Conservation (phyloP, 2,113 vertebrate species). For the Archocentrus centrarchus region DNA sequence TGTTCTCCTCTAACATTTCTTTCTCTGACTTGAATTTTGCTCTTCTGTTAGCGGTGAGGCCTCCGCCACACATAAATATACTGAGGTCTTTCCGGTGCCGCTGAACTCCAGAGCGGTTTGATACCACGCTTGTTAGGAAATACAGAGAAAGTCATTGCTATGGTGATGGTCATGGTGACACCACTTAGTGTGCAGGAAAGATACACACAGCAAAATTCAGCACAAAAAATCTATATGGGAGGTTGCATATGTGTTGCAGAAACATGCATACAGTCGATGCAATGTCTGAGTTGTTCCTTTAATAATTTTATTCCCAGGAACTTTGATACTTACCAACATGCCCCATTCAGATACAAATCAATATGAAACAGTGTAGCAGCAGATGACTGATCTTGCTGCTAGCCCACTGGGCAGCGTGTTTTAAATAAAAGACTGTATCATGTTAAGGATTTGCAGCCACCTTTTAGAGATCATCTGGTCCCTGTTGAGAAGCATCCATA, state of each 20-base stretch:
- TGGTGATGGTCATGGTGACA: conserved; percentile 6
- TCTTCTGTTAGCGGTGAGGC: conserved; percentile 7
- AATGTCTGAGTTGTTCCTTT: background rate
- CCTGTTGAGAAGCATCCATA: background rate
- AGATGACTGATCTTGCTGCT: conserved; percentile 10
- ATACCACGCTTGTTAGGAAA: background rate
- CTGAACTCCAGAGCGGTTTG: conserved; percentile 19
- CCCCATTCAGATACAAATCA: background rate
- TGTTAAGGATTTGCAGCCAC: conserved; percentile 25
- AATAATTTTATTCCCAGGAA: background rate
- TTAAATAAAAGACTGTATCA: conserved; percentile 25
- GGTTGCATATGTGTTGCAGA: background rate
- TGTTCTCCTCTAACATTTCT: background rate
- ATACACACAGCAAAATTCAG: background rate
- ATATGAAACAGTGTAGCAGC: background rate
- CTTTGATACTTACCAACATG: background rate
- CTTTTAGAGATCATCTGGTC: conserved; percentile 29
- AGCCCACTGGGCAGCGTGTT: background rate
- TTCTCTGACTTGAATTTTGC: background rate
- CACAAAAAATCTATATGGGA: background rate
- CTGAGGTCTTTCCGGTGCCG: conserved; percentile 25
- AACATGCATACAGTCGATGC: background rate
- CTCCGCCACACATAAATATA: conserved; percentile 22
- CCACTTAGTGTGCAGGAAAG: background rate
- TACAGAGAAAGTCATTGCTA: conserved; percentile 28